phyloP scores from a whole-genome alignment of 2,113 vertebrate species.

The Acinonyx jubatus region DNA sequence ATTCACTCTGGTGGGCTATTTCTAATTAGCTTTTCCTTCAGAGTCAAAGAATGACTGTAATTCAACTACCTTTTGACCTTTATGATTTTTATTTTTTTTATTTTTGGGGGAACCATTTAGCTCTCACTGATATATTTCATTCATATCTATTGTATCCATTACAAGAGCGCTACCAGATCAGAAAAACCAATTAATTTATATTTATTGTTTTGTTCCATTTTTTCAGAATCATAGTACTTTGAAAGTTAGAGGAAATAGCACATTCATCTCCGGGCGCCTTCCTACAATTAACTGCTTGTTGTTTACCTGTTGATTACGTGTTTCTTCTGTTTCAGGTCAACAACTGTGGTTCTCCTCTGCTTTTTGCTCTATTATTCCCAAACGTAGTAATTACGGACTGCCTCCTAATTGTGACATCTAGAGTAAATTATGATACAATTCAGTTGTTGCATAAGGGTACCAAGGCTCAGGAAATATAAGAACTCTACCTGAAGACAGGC shows the following conservation, averaged over 20 bases:
- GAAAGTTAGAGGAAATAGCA: not conserved
- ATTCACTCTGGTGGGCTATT: not conserved
- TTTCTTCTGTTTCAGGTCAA: slow-evolving; percentile 3
- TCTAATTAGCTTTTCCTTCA: not conserved
- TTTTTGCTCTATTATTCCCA: not conserved
- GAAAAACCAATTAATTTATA: not conserved
- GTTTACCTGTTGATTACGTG: not conserved
- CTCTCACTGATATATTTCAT: not conserved
- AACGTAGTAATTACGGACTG: not conserved
- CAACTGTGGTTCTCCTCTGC: not conserved
- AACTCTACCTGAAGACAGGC: not conserved
- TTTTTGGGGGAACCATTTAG: not conserved
- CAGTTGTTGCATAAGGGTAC: not conserved
- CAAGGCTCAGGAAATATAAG: not conserved
- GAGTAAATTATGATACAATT: not conserved
- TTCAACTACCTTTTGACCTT: not conserved
- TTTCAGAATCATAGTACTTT: not conserved
- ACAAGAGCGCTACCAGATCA: not conserved
- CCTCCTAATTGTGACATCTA: not conserved
- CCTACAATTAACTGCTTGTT: not conserved
- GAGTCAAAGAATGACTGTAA: not conserved
- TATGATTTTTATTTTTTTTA: not conserved
- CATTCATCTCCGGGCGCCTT: not conserved
- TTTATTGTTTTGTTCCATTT: not conserved
- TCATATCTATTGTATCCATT: not conserved